Evolutionary conservation across 1,140 invertebrate species (phyloP).

Genomic region (Drosophila mayri): DNA sequence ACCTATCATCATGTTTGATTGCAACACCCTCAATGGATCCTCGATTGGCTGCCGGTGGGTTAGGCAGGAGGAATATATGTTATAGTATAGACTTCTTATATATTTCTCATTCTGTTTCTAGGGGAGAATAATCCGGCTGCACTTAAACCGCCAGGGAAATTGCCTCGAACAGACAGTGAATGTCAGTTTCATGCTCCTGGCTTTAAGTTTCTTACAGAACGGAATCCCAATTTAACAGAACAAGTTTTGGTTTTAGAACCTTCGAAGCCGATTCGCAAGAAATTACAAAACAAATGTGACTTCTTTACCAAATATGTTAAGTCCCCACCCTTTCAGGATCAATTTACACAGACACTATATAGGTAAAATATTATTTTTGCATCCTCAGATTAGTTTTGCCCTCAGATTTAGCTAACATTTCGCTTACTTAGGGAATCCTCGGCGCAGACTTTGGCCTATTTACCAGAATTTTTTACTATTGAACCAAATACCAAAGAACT

Average conservation of each 20-base stretch:
- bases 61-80: not conserved
- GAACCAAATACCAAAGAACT: slow-evolving; percentile 55
- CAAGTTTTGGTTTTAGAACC: slow-evolving; percentile 53
- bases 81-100: too few relatives aligned
- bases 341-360: slow-evolving; percentile 74
- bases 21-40: not conserved
- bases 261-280: slow-evolving; percentile 22
- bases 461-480: slow-evolving; percentile 85
- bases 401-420: too few relatives aligned
- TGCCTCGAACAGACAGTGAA: slow-evolving; percentile 62
- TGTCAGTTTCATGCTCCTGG: slow-evolving; percentile 60
- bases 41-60: slow-evolving; percentile 11
- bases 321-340: slow-evolving; percentile 45
- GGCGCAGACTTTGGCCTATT: slow-evolving; percentile 90
- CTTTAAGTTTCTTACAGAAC: slow-evolving; percentile 36
- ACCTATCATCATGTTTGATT: slow-evolving; percentile 6
- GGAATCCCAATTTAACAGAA: slow-evolving; percentile 5
- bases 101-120: not conserved
- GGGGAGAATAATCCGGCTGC: slow-evolving; percentile 13
- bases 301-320: slow-evolving; percentile 53
- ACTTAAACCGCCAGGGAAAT: slow-evolving; percentile 35
- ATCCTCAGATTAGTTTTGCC: not conserved
- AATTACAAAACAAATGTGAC: slow-evolving; percentile 57
- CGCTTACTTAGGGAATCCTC: slow-evolving; percentile 87
- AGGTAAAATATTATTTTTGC: slow-evolving; percentile 29